Evolutionary conservation across 2,888 invertebrate species (phyloP).

Genomic region (Brachylomia viminalis): DNA sequence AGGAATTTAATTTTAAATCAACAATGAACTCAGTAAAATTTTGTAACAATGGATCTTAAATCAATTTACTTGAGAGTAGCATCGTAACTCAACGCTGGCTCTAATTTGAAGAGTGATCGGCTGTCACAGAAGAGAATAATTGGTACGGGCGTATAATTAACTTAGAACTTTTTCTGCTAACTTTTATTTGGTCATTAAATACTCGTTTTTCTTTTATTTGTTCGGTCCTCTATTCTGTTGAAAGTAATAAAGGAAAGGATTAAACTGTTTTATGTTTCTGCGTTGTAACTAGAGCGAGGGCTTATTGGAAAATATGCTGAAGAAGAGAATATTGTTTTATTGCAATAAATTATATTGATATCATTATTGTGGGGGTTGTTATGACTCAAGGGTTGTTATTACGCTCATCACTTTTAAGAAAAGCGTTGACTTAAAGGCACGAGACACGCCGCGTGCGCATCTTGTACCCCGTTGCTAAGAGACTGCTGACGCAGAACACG

Average conservation of each 20-base stretch:
- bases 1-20: slow-evolving; percentile 21
- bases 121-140: slow-evolving; percentile 56
- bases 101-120: slow-evolving; percentile 58
- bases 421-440: too few relatives aligned
- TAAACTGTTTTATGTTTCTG: slow-evolving; percentile 35
- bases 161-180: slow-evolving; percentile 52
- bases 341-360: not conserved
- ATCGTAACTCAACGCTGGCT: slow-evolving; percentile 53
- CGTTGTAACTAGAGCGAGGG: not conserved
- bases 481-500: too few relatives aligned
- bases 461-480: too few relatives aligned
- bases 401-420: too few relatives aligned
- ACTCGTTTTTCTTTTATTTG: slow-evolving; percentile 58
- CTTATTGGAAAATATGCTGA: slow-evolving; percentile 23
- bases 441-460: too few relatives aligned
- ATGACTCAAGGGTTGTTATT: not conserved
- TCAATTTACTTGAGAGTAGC: slow-evolving; percentile 51
- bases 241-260: slow-evolving; percentile 48
- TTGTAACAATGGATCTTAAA: slow-evolving; percentile 44
- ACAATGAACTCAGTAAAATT: slow-evolving; percentile 1
- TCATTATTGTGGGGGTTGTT: too few relatives aligned
- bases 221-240: slow-evolving; percentile 32
- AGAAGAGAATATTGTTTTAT: not conserved
- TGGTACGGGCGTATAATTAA: slow-evolving; percentile 56
- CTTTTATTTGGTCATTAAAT: slow-evolving; percentile 59